These are phyloP conservation scores for Nematostella vectensis DNA, from an alignment of 92 coral and sea anemone species.

Conservation along the genomic window DNA sequence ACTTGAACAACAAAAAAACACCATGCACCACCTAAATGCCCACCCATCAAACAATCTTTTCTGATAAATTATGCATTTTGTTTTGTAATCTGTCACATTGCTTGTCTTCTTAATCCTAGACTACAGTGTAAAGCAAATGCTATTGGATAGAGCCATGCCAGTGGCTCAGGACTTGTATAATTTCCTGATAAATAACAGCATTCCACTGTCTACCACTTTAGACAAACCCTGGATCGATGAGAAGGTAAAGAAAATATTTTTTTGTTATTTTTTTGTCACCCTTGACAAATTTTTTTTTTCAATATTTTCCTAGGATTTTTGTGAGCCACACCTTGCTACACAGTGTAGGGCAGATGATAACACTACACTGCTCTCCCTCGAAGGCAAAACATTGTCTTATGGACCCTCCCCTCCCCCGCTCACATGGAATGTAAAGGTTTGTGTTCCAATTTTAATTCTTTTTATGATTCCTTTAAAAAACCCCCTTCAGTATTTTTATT, in stretches of 20 bases:
- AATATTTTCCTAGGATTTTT: conserved; percentile 8
- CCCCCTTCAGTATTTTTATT: too few species aligned
- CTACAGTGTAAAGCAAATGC: conserved; percentile 32
- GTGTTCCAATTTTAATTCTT: too few species aligned
- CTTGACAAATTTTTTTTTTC: too few species aligned
- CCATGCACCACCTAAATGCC: too few species aligned
- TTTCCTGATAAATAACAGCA: conserved; percentile 9
- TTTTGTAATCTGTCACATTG: conserved; percentile 66
- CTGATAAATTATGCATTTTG: conserved; percentile 47
- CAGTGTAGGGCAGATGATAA: conserved; percentile 24
- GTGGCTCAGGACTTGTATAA: conserved; percentile 34
- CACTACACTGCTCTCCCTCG: conserved; percentile 5
- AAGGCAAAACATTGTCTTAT: conserved; percentile 3
- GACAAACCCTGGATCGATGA: not conserved
- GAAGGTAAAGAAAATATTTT: not conserved
- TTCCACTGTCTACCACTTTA: not conserved
- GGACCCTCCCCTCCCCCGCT: conserved; percentile 47
- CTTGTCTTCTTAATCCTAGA: conserved; percentile 10
- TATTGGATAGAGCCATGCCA: conserved; percentile 36
- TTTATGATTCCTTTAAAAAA: too few species aligned
- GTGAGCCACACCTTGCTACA: conserved; percentile 11
- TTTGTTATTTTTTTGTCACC: too few species aligned
- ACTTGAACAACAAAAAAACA: too few species aligned
- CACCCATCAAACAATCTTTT: too few species aligned
- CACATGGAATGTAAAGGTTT: conserved; percentile 27